Evolutionary conservation across 2,113 vertebrate genomes (phyloP), one percentile per base, ranked within the genome.

Genomic region (Chloropsis hardwickii): DNA sequence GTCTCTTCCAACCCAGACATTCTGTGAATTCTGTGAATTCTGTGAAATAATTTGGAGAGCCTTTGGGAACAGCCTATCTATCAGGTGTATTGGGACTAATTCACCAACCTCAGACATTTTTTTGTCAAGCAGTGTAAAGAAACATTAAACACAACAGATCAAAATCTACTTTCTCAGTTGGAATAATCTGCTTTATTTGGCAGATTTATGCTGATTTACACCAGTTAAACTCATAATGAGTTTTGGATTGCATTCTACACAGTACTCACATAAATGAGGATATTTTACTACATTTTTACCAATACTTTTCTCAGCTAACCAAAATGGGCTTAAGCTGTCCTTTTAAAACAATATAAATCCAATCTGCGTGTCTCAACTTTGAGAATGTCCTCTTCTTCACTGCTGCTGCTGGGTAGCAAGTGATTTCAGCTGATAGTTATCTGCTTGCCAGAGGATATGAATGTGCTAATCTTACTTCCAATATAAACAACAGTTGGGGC

Each of bases 391-490:
- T 21, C 35, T 88, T 50, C 74, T 79, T 82, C 67, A 28, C 22
- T 48, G 58, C 53, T 14, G 12, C 50, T 77, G 85, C 58, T 64
- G 76, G 57, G 72, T 51, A 92, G 25, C 69, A 67, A 88, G 35
- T 40, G 92, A 81, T 78, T 83, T 76, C 22, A 86, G 76, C 82
- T 95, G 92, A 96, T 92, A 60, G 28, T 90, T 94, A 96, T 97
- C 96, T 92, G 61, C 80, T 96, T 92, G 92, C 96, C 92, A 88
- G 88, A 81, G 96, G 96, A 92, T 92, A 96, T 12, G 7, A 96
- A 95, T 72, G 82, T 93, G 96, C 83, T 96, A 95, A 95, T 95
- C 85, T 81, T 62, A 27, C 62, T 82, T 92, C 81, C 81, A 95
- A 23, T 74, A 93, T 64, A 96, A 96, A 95, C 88, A 96, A 85